Evolutionary conservation across 2,113 vertebrate species (phyloP).

Genomic region (Dicrurus megarhynchus): DNA sequence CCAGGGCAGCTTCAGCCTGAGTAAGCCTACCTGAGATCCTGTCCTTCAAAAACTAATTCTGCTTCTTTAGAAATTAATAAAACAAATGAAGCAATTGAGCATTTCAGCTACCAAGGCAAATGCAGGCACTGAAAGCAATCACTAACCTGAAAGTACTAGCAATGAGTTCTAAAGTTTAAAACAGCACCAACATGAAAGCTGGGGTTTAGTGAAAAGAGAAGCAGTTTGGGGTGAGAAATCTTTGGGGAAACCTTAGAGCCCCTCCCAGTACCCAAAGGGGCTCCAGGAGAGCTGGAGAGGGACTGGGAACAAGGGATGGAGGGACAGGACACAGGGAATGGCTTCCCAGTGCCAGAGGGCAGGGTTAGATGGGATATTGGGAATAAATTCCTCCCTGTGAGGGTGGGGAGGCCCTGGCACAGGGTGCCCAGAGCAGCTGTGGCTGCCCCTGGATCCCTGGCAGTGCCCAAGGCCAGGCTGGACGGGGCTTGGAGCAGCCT

Average conservation of each 20-base stretch:
- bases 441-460: neutral
- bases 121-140: neutral
- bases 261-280: neutral
- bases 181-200: neutral
- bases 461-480: neutral
- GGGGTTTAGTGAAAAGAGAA: neutral
- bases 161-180: neutral
- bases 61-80: neutral
- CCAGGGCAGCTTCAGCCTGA: neutral
- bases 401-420: neutral
- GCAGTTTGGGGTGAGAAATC: neutral
- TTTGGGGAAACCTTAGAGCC: neutral
- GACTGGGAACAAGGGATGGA: neutral
- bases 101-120: neutral
- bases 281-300: neutral
- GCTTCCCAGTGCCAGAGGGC: neutral
- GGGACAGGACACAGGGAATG: neutral
- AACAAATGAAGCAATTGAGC: neutral
- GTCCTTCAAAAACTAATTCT: neutral
- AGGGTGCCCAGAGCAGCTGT: neutral
- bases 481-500: neutral
- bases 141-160: neutral
- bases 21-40: neutral
- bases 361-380: neutral
- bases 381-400: fast-evolving